Base-by-base conservation (phyloP, 2,888 invertebrate species). In the Heliothis peltigera region DNA sequence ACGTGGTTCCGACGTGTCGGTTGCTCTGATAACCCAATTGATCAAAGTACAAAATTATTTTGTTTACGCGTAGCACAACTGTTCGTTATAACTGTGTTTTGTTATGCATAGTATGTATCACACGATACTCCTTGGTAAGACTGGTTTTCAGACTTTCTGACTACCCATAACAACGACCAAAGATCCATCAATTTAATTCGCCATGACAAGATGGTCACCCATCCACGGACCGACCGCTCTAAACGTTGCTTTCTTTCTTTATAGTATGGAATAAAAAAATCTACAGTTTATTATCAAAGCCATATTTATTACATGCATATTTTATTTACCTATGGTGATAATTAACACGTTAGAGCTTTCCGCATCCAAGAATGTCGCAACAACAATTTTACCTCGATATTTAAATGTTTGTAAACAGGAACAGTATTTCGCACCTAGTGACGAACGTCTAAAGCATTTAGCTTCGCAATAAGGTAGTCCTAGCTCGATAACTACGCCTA, bases 31-130 rank as follows among this genome's bases (percentile, higher is more conserved):
- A 75, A 61, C 58, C 44, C 17, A 17, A n/a, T 43, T 35, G 59
- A 19, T 64, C 61, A 64, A 75, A 71, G 75, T 75, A 18, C 64
- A 46, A 18, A 47, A 48, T 15, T 49, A 25, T 53, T 64, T 65
- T 61, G 47, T 73, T 61, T 53, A 25, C 7, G n/a, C 22, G 44
- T 47, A 19, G 10, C 44, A 42, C 47, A 12, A 25, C 4, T 25
- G 39, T 59, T 46, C 15, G 10, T 53, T 28, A 32, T 39, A 15
- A 51, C 18, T 7, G 32, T 43, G 21, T 8, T 22, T 10, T 5
- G n/a, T 32, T 32, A 10, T 47, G n/a, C n/a, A n/a, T n/a, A n/a
- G n/a, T n/a, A n/a, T n/a, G n/a, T n/a, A n/a, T n/a, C n/a, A n/a
- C n/a, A n/a, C n/a, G n/a, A n/a, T n/a, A n/a, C n/a, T n/a, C n/a